A percentile compares a stretch with the other conserved stretches of the same genome.
Conservation (phyloP, 2,888 invertebrate species). For the Tachina fera region DNA sequence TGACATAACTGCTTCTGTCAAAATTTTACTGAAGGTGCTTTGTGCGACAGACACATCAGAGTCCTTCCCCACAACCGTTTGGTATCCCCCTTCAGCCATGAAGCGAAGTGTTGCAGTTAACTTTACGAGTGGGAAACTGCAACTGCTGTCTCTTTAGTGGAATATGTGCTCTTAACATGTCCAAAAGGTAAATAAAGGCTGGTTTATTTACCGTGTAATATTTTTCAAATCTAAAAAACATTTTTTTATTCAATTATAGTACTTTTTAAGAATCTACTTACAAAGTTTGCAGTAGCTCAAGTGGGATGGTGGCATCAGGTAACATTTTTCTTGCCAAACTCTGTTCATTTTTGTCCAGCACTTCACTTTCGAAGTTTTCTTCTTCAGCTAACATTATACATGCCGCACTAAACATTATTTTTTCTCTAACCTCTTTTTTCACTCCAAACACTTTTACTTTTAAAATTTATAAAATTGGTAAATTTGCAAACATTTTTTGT, state of each 20-base stretch:
- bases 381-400: background rate
- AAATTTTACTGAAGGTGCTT: too few relatives aligned
- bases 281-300: conserved; percentile 32
- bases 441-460: background rate
- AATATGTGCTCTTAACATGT: background rate
- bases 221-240: too few relatives aligned
- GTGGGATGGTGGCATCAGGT: too few relatives aligned
- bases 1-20: conserved; percentile 12
- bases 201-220: too few relatives aligned
- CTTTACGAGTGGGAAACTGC: conserved; percentile 42
- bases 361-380: too few relatives aligned
- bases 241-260: conserved; percentile 13
- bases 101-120: conserved; percentile 40
- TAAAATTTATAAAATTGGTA: too few relatives aligned
- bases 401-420: conserved; percentile 36
- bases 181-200: too few relatives aligned
- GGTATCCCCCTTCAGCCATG: conserved; percentile 45
- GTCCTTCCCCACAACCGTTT: conserved; percentile 21
- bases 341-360: too few relatives aligned
- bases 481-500: background rate
- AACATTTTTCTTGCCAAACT: too few relatives aligned
- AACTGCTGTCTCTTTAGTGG: conserved; percentile 29
- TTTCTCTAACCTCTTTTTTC: conserved; percentile 30
- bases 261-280: conserved; percentile 26
- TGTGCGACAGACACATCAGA: conserved; percentile 1